phyloP scores from a whole-genome alignment of 2,797 vertebrate genomes.

The Brachymystax lenok region DNA sequence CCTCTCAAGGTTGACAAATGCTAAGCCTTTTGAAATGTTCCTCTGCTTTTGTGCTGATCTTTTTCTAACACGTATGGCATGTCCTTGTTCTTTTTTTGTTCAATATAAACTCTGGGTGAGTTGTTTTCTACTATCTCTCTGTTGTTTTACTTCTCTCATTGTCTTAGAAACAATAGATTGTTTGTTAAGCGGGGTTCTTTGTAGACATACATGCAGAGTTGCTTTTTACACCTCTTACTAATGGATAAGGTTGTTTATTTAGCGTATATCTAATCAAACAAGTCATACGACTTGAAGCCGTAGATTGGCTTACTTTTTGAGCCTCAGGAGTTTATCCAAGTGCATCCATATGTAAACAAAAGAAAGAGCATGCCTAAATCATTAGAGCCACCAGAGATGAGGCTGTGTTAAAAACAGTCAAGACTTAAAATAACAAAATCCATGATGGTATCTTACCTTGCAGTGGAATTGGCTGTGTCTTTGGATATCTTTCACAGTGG shows the following conservation, averaged over 20 bases:
- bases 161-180: not conserved
- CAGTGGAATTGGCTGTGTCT: not conserved
- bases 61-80: not conserved
- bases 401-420: not conserved
- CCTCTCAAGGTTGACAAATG: not conserved
- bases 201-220: not conserved
- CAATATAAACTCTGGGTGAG: not conserved
- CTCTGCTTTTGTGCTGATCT: not conserved
- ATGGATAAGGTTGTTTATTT: not conserved
- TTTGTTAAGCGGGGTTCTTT: not conserved
- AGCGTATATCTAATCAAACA: not conserved
- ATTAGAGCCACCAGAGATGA: not conserved
- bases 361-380: not conserved
- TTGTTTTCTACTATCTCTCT: not conserved
- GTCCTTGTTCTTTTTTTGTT: slow-evolving; percentile 3
- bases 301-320: not conserved
- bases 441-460: not conserved
- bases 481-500: not conserved
- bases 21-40: not conserved
- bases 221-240: not conserved
- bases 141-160: not conserved
- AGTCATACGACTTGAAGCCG: not conserved
- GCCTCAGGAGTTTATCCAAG: not conserved
- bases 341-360: not conserved
- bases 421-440: not conserved